These are phyloP conservation scores for Lissocephala sabroskyi DNA, from an alignment of 2,888 invertebrate species.

Conservation along the genomic window DNA sequence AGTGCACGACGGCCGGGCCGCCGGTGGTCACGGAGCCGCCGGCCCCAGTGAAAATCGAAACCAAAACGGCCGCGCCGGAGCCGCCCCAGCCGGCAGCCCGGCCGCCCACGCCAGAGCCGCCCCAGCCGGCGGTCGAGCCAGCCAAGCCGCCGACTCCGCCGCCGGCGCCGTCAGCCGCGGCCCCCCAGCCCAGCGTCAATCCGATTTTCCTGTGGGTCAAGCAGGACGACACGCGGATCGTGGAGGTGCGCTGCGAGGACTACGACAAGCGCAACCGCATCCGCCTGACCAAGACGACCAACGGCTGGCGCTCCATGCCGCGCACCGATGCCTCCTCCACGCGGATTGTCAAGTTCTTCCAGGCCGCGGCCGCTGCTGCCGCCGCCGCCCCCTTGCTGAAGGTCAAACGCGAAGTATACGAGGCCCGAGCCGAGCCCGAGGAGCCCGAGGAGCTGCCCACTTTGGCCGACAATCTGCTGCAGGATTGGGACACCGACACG, in stretches of 20 bases:
- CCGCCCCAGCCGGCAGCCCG: background rate
- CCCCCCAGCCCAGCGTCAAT: constrained; percentile 71
- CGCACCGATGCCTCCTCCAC: constrained; percentile 77
- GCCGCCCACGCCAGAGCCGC: background rate
- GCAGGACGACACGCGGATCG: constrained; percentile 84
- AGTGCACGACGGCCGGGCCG: constrained; percentile 39
- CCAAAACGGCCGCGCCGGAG: constrained; percentile 39
- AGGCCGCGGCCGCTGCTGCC: constrained; percentile 67
- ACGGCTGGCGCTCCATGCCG: constrained; percentile 88
- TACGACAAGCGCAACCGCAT: constrained; percentile 90
- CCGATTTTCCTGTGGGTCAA: constrained; percentile 90
- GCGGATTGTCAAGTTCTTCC: constrained; percentile 65
- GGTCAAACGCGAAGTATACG: constrained; percentile 65
- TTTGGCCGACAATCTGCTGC: constrained; percentile 18
- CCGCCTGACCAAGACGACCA: constrained; percentile 84
- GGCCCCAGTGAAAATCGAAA: constrained; percentile 50
- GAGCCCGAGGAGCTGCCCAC: constrained; percentile 14
- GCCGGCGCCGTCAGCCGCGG: background rate
- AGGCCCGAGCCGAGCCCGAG: constrained; percentile 29
- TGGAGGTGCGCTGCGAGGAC: constrained; percentile 89
- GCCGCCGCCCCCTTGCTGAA: constrained; percentile 68
- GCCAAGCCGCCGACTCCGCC: background rate
- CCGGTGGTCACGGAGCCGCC: background rate
- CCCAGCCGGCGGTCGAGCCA: background rate
- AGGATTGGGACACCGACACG: constrained; percentile 25